phyloP scores from a whole-genome alignment of 2,888 invertebrate genomes.

The Tipula confusa region DNA sequence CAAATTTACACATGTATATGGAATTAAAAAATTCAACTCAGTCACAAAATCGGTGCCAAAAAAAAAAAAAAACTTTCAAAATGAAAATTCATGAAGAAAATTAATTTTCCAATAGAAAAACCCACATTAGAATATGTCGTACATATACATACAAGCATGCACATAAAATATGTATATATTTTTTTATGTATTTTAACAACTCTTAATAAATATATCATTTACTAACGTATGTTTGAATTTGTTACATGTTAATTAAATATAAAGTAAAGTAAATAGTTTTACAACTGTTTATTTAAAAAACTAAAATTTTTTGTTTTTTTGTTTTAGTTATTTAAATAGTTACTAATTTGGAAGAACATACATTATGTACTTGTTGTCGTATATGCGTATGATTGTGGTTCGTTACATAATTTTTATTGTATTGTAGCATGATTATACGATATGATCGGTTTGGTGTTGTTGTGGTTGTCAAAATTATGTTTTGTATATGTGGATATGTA shows the following conservation, averaged over 20 bases:
- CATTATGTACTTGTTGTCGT: neutral
- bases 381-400: neutral
- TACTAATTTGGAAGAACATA: neutral
- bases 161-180: neutral
- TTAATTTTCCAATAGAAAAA: neutral
- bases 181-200: slow-evolving; percentile 9
- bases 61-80: neutral
- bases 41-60: neutral
- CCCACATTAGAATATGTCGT: neutral
- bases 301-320: neutral
- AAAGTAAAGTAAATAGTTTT: neutral
- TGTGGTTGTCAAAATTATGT: neutral
- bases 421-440: neutral
- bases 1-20: neutral
- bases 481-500: too few species aligned
- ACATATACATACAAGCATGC: neutral
- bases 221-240: neutral
- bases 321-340: neutral
- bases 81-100: neutral
- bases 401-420: neutral
- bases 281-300: slow-evolving; percentile 9
- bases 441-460: neutral
- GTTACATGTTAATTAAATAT: neutral
- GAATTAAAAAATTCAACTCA: too few species aligned
- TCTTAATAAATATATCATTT: slow-evolving; percentile 20